These are phyloP conservation scores for Chydorus sphaericus DNA, from an alignment of 2,888 invertebrate genomes.

Conservation along the genomic window DNA sequence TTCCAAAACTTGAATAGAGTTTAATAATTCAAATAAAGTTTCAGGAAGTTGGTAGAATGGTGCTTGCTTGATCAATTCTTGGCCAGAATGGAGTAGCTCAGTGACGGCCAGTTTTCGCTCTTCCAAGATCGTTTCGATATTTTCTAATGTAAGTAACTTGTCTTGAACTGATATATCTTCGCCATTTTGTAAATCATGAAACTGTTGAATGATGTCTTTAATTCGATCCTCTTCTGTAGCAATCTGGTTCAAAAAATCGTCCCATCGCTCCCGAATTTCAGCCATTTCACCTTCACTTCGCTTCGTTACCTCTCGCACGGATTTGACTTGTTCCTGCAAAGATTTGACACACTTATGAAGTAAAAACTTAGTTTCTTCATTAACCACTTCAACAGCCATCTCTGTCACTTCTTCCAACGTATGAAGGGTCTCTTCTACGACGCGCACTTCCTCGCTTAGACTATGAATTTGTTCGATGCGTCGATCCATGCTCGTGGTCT, in stretches of 20 bases:
- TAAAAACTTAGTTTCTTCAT: conserved; percentile 32
- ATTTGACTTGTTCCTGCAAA: conserved; percentile 49
- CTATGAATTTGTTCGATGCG: conserved; percentile 16
- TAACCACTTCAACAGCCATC: conserved; percentile 30
- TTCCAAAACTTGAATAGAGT: conserved; percentile 51
- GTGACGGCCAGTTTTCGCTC: conserved; percentile 31
- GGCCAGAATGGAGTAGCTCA: conserved; percentile 45
- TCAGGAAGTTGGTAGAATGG: conserved; percentile 52
- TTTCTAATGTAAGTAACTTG: conserved; percentile 19
- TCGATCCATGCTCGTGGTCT: conserved; percentile 27
- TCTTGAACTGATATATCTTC: conserved; percentile 37
- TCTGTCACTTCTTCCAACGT: conserved; percentile 49
- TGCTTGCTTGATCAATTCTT: conserved; percentile 44
- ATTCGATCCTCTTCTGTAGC: conserved; percentile 40
- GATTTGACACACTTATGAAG: conserved; percentile 42
- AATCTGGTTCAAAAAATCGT: conserved; percentile 48
- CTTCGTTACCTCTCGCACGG: conserved; percentile 50
- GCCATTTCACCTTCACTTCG: conserved; percentile 37
- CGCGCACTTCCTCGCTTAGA: conserved; percentile 19
- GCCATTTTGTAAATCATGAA: conserved; percentile 46
- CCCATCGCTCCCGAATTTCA: conserved; percentile 51
- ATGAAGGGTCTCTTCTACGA: conserved; percentile 52
- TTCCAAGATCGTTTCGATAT: conserved; percentile 16
- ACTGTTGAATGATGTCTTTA: conserved; percentile 31
- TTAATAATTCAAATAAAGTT: conserved; percentile 48